Base-by-base conservation (phyloP, 2,888 invertebrate genomes). In the Erebia palarica region DNA sequence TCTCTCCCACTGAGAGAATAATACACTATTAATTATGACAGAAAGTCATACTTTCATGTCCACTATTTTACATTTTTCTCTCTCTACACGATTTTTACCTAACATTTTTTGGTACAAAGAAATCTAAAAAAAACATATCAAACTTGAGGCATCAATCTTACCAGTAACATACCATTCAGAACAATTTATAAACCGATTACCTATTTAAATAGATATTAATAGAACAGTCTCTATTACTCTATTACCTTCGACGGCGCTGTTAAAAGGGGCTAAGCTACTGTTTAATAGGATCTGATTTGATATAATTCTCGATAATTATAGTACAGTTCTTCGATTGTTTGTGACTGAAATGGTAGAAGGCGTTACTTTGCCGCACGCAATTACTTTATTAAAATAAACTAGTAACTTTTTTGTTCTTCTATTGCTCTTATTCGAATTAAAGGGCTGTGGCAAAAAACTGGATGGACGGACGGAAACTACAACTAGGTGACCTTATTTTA, bases 301-400 rank as follows among this genome's bases (percentile, higher is more conserved):
- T 86, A 84, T 78, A 85, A 85, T 86, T 88, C 79, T 84, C 80
- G 79, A 81, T 84, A 82, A 89, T 88, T 85, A 86, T 73, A 36
- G 36, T 36, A 79, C 73, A 80, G 79, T 81, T 66, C 61, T 72
- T 59, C 42, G 67, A 67, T 61, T 53, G 47, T 51, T 53, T 63
- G 63, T 61, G 63, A 69, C 69, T 72, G 59, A 53, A 66, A 61
- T 58, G 73, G 60, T 65, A 44, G 71, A 60, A 65, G 77, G 75
- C 71, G 75, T 66, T 18, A 10, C 53, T 69, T 51, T 63, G 58
- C 21, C 68, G 55, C 75, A 76, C 76, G 74, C 77, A 44, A 70
- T 67, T 69, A 60, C 47, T 66, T 58, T 58, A 49, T 59, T 59
- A 51, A n/a, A 67, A 55, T 42, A 55, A 27, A 53, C 16, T 14